phyloP scores from a whole-genome alignment of 1,140 invertebrate genomes.

The Drosophila bocqueti region DNA sequence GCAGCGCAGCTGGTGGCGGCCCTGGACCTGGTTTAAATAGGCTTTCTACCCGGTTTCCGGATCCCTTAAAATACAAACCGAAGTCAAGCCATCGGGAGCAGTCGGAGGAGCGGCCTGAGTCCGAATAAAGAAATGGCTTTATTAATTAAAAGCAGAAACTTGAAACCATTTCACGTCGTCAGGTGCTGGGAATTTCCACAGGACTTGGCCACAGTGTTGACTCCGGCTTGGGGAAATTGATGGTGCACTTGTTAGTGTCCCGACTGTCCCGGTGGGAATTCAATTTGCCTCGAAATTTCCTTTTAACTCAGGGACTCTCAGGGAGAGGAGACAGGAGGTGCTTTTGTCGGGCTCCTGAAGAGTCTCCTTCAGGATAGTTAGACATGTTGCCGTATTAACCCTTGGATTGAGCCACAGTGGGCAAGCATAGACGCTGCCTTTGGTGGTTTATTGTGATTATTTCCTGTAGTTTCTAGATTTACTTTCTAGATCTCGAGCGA shows the following conservation, averaged over 20 bases:
- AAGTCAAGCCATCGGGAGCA: background rate
- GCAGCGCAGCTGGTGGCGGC: slow-evolving; percentile 45
- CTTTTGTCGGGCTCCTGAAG: background rate
- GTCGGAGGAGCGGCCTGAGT: background rate
- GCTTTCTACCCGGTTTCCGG: background rate
- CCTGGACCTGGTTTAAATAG: slow-evolving; percentile 64
- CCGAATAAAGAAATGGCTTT: slow-evolving; percentile 29
- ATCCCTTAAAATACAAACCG: background rate
- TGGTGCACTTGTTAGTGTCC: slow-evolving; percentile 4
- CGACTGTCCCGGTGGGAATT: background rate
- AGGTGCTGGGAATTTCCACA: background rate
- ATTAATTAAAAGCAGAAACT: slow-evolving; percentile 35
- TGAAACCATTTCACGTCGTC: slow-evolving; percentile 4
- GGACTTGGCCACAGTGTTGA: slow-evolving; percentile 1
- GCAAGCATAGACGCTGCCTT: background rate
- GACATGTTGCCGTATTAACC: background rate
- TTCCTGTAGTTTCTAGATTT: too few species aligned
- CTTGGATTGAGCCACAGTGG: background rate
- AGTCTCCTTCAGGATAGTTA: background rate
- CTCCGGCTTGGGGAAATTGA: slow-evolving; percentile 8
- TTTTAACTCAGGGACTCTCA: background rate
- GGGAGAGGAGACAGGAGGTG: background rate
- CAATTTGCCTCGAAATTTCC: slow-evolving; percentile 6
- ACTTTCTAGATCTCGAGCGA: background rate
- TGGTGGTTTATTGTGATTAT: background rate